Base-by-base conservation (phyloP, 2,113 vertebrate species). In the Pedionomus torquatus region DNA sequence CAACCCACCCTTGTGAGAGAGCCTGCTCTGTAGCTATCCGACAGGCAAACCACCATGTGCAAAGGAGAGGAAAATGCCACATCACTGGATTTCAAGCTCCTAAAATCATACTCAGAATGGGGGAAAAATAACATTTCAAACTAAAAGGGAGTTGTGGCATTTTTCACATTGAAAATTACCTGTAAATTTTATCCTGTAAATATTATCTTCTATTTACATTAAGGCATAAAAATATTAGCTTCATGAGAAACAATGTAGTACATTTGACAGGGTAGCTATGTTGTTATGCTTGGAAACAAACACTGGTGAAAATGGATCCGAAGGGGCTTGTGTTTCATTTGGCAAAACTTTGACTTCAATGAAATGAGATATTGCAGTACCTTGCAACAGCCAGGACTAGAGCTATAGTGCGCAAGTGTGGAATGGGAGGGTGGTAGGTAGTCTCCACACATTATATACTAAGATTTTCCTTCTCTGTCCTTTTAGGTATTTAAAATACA, bases 251-350 rank as follows among this genome's bases (percentile, higher is more conserved):
- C 39, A 37, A 28, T 11, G 43, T 39, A 55, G 5, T 48, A 13
- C 23, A 30, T 68, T 90, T 20, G 15, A 37, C 17, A 71, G 57
- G 84, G 52, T 57, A 91, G 72, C 57, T 66, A n/a, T 76, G 65
- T 57, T 78, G 17, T 77, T 92, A 58, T 66, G 91, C 83, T 13
- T 92, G 37, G 57, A 91, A 95, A 92, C 54, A 65, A 95, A 70
- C 61, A 79, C 37, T 79, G 58, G 28, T 70, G 87, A 83, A 95
- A 97, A 97, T 14, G 18, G 58, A 92, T 84, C 92, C 92, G 54
- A 87, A 89, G 61, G 66, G 70, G n/a, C 16, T 82, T 65, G 63
- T 72, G 65, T 85, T 95, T 94, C 74, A 46, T 71, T 93, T 94
- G 87, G 83, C 90, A 84, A 71, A 92, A 33, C 51, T 88, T 76